A percentile compares a stretch with the other conserved stretches of the same genome.
phyloP scores from a whole-genome alignment of 2,888 invertebrate genomes.

The Scrobipalpa atriplicella region DNA sequence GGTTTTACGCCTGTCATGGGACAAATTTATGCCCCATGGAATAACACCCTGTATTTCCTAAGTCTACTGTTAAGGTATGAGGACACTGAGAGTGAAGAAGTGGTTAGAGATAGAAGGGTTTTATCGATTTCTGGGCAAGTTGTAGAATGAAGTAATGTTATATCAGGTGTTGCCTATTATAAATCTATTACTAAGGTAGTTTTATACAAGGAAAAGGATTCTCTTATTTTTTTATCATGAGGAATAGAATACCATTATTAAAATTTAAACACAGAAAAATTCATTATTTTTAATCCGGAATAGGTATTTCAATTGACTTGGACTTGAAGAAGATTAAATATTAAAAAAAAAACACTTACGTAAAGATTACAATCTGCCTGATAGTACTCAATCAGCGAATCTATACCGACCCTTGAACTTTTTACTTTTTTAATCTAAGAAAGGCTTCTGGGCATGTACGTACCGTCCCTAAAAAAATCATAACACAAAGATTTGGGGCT shows the following conservation, averaged over 20 bases:
- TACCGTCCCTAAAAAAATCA: not conserved
- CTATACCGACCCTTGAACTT: not conserved
- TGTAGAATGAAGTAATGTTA: not conserved
- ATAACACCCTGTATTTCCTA: not conserved
- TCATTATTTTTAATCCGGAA: too few species aligned
- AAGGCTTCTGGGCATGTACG: not conserved
- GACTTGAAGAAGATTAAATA: too few species aligned
- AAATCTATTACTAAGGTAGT: too few species aligned
- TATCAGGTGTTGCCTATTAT: not conserved
- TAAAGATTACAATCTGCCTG: too few species aligned
- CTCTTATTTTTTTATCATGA: too few species aligned
- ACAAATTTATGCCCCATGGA: slow-evolving; percentile 58
- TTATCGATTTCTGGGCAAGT: slow-evolving; percentile 1
- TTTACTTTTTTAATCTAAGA: not conserved
- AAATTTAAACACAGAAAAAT: too few species aligned
- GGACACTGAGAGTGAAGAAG: slow-evolving; percentile 20
- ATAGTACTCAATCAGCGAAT: too few species aligned
- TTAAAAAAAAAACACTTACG: too few species aligned
- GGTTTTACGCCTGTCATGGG: slow-evolving; percentile 63
- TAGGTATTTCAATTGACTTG: too few species aligned
- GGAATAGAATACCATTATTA: too few species aligned
- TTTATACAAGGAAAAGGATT: too few species aligned
- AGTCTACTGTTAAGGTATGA: slow-evolving; percentile 14
- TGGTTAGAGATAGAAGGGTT: slow-evolving; percentile 9
- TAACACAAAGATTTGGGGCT: not conserved